Conservation (phyloP, 2,888 invertebrate genomes). For the Calliphora vomitoria region DNA sequence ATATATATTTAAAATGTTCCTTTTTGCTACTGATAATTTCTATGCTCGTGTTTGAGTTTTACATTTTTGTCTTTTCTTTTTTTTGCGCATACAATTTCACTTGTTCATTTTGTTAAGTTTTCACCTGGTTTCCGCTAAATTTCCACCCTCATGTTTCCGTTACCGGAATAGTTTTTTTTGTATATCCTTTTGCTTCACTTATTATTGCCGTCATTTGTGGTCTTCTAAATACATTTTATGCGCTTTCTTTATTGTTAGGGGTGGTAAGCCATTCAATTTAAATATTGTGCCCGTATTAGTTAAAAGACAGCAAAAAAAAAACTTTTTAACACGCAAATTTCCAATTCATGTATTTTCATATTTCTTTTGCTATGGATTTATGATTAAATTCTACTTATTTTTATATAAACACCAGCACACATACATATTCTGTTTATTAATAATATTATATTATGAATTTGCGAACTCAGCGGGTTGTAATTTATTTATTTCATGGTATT, state of each 20-base stretch:
- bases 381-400: slow-evolving; percentile 27
- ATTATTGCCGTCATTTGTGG: slow-evolving; percentile 29
- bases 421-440: background rate
- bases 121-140: slow-evolving; percentile 68
- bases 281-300: background rate
- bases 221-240: slow-evolving; percentile 36
- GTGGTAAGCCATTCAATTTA: slow-evolving; percentile 1
- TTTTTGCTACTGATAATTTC: slow-evolving; percentile 2
- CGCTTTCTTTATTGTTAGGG: background rate
- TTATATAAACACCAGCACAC: background rate
- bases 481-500: slow-evolving; percentile 10
- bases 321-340: slow-evolving; percentile 32
- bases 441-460: slow-evolving; percentile 1
- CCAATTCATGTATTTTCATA: background rate
- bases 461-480: slow-evolving; percentile 16
- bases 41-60: background rate
- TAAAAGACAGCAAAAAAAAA: background rate
- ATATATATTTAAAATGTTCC: too few relatives aligned
- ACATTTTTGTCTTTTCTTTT: background rate
- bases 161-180: slow-evolving; percentile 51
- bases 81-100: slow-evolving; percentile 3
- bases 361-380: slow-evolving; percentile 24
- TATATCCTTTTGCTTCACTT: slow-evolving; percentile 36
- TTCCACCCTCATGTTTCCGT: slow-evolving; percentile 65
- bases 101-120: slow-evolving; percentile 50